Evolutionary conservation across 2,797 vertebrate species (phyloP).

Genomic region (Tachyglossus aculeatus): DNA sequence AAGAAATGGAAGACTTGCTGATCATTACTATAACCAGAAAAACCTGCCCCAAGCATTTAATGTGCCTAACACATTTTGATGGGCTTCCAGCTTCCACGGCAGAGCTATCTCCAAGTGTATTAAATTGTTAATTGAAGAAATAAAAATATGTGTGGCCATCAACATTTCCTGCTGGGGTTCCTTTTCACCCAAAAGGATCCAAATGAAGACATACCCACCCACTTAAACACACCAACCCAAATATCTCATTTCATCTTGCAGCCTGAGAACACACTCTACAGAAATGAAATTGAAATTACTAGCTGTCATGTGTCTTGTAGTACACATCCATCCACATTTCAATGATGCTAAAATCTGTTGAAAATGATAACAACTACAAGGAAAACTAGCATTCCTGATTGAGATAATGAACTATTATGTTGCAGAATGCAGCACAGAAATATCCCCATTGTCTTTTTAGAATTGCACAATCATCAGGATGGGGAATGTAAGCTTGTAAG

Average conservation of each 20-base stretch:
- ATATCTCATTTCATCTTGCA: conserved; percentile 2
- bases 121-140: background rate
- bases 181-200: background rate
- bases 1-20: background rate
- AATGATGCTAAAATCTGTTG: background rate
- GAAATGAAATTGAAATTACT: background rate
- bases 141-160: background rate
- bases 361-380: background rate
- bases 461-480: background rate
- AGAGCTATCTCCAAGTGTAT: background rate
- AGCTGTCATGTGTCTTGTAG: background rate
- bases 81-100: background rate
- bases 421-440: background rate
- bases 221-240: too few species aligned
- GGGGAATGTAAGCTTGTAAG: background rate
- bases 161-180: background rate
- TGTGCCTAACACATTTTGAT: background rate
- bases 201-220: background rate
- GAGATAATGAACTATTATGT: background rate
- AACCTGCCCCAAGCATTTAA: background rate
- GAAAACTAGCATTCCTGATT: background rate
- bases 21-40: background rate
- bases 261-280: background rate
- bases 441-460: background rate
- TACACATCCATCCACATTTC: background rate